Percentiles rank a stretch among this genome's conserved stretches.
Conservation (phyloP, 2,797 vertebrate genomes). For the Dendrocincla fuliginosa region DNA sequence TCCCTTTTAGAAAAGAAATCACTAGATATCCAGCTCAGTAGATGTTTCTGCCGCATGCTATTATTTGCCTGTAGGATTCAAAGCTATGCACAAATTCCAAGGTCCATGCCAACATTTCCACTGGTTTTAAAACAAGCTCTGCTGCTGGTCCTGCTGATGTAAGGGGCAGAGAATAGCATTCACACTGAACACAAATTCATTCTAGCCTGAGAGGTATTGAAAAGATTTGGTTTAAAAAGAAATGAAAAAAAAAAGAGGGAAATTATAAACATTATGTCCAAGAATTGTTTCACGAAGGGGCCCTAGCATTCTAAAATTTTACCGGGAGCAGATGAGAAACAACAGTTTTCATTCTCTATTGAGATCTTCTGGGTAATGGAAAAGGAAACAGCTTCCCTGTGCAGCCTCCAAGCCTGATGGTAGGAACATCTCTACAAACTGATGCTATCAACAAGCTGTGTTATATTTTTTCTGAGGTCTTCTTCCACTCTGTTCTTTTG, state of each 20-base stretch:
- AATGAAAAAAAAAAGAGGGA: not conserved
- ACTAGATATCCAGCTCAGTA: not conserved
- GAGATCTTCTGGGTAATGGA: not conserved
- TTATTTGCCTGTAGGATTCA: not conserved
- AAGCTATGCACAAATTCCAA: not conserved
- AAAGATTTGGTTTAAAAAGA: not conserved
- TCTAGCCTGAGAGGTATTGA: not conserved
- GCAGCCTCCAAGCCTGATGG: not conserved
- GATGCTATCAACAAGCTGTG: not conserved
- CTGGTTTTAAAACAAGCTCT: not conserved
- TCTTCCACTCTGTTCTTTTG: not conserved
- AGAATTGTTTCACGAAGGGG: not conserved
- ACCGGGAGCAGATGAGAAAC: not conserved
- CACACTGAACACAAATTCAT: not conserved
- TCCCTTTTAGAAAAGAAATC: not conserved
- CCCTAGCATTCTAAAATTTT: not conserved
- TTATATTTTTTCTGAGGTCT: not conserved
- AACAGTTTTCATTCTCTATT: not conserved
- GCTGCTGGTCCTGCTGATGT: not conserved
- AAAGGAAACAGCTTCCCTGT: not conserved
- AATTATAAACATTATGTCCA: not conserved
- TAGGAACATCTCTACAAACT: not conserved
- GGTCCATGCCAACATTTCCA: not conserved
- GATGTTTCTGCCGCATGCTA: not conserved
- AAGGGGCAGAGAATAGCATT: not conserved